A percentile compares a stretch with the other conserved stretches of the same genome.
These are phyloP conservation scores for Crenichthys baileyi DNA, from an alignment of 2,797 vertebrate species.

Conservation along the genomic window DNA sequence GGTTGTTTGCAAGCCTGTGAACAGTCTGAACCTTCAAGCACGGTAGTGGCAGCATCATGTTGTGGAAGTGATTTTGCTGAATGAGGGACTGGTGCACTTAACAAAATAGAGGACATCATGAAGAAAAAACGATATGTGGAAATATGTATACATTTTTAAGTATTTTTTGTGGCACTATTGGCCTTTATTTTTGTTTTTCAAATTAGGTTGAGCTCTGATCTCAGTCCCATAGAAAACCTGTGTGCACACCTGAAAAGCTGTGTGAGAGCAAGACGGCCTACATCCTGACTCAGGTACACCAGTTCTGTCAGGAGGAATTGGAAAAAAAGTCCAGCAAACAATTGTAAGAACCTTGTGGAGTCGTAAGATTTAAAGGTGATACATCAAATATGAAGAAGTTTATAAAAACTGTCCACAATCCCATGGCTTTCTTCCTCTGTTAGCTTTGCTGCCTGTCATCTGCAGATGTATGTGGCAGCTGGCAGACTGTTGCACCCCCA, in stretches of 20 bases:
- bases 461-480: slow-evolving; percentile 30
- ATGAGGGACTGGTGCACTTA: not conserved
- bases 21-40: not conserved
- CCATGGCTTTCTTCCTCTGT: slow-evolving; percentile 10
- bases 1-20: not conserved
- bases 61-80: not conserved
- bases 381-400: not conserved
- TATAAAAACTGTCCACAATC: not conserved
- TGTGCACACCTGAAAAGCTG: not conserved
- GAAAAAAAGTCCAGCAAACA: not conserved
- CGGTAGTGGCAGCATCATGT: not conserved
- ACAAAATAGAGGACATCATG: not conserved
- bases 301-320: too few species aligned
- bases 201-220: not conserved
- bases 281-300: too few species aligned
- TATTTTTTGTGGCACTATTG: too few species aligned
- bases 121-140: not conserved
- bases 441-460: slow-evolving; percentile 40
- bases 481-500: not conserved
- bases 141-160: too few species aligned
- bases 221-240: too few species aligned
- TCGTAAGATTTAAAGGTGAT: not conserved
- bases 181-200: too few species aligned
- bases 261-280: not conserved
- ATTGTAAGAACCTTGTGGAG: not conserved